Conservation (phyloP, 2,797 vertebrate genomes). For the Molossus alvarezi region DNA sequence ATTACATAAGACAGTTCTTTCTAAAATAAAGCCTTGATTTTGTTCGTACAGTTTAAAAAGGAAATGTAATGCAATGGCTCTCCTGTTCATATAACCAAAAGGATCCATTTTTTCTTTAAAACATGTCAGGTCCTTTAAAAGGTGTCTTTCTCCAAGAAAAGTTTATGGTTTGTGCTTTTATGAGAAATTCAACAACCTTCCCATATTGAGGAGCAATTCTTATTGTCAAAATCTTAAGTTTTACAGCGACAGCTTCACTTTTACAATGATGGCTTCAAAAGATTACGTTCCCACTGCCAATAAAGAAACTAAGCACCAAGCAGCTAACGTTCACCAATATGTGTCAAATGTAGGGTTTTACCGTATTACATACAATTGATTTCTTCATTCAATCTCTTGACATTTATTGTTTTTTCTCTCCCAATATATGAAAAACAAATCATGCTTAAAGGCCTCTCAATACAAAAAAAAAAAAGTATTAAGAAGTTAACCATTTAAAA, state of each 20-base stretch:
- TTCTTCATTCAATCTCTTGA: slow-evolving; percentile 64
- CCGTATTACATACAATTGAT: slow-evolving; percentile 59
- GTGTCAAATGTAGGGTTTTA: slow-evolving; percentile 13
- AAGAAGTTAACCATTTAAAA: slow-evolving; percentile 20
- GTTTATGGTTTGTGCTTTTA: slow-evolving; percentile 79
- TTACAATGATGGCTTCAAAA: slow-evolving; percentile 77
- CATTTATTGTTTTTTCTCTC: slow-evolving; percentile 24
- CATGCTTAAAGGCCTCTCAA: background rate
- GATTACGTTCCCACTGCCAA: slow-evolving; percentile 57
- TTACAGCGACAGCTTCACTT: slow-evolving; percentile 77
- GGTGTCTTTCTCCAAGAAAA: slow-evolving; percentile 70
- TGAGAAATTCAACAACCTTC: slow-evolving; percentile 74
- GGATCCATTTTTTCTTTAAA: slow-evolving; percentile 6
- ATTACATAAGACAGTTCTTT: slow-evolving; percentile 69
- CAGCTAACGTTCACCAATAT: background rate
- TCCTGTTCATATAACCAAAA: slow-evolving; percentile 46
- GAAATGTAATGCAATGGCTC: slow-evolving; percentile 65
- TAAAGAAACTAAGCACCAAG: slow-evolving; percentile 68
- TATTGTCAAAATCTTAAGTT: slow-evolving; percentile 77
- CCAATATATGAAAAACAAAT: background rate
- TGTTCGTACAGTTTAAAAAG: slow-evolving; percentile 40
- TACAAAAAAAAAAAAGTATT: slow-evolving; percentile 8
- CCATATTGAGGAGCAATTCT: slow-evolving; percentile 75
- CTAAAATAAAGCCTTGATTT: slow-evolving; percentile 64
- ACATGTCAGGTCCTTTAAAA: slow-evolving; percentile 76